Conservation (phyloP, 1,140 invertebrate species). For the Vanessa atalanta region DNA sequence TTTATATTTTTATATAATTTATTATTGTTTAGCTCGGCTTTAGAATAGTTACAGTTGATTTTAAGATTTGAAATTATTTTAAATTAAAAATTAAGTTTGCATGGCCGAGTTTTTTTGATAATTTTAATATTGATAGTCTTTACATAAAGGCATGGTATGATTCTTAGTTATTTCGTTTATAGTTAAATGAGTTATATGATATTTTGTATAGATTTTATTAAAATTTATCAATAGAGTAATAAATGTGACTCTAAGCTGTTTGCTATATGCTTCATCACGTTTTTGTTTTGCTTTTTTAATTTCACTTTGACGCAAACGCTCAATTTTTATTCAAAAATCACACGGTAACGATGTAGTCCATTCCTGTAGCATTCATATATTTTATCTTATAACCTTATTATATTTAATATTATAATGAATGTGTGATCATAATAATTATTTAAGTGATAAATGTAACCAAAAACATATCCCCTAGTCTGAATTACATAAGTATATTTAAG, state of each 20-base stretch:
- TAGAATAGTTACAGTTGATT: not conserved
- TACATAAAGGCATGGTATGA: not conserved
- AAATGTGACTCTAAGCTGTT: conserved; percentile 77
- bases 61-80: not conserved
- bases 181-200: conserved; percentile 45
- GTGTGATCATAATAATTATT: conserved; percentile 36
- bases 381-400: not conserved
- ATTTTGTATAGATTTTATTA: conserved; percentile 55
- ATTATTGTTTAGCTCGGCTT: not conserved
- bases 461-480: conserved; percentile 79
- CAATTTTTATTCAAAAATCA: conserved; percentile 16
- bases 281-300: conserved; percentile 18
- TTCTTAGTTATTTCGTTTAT: conserved; percentile 24
- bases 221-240: conserved; percentile 62
- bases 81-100: not conserved
- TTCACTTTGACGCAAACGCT: not conserved
- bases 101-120: conserved; percentile 15
- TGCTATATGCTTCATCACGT: conserved; percentile 36
- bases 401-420: conserved; percentile 5
- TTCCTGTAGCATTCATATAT: not conserved
- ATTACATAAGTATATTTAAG: conserved; percentile 59
- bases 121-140: conserved; percentile 8
- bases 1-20: conserved; percentile 19
- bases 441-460: conserved; percentile 72
- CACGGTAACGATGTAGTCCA: not conserved